phyloP scores from a whole-genome alignment of 2,113 vertebrate genomes.

The Pimephales promelas region DNA sequence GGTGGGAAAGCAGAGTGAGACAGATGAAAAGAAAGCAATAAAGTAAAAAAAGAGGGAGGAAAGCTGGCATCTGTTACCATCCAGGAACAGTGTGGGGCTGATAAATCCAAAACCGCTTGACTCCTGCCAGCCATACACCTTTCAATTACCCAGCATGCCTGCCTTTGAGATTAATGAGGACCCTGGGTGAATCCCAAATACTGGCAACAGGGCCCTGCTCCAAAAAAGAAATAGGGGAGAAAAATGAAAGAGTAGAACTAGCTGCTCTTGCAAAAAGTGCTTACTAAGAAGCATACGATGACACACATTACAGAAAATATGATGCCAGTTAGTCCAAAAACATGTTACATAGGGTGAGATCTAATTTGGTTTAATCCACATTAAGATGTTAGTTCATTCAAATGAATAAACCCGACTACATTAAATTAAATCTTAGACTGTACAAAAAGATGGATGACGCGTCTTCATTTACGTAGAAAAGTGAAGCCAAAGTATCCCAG shows the following conservation, averaged over 20 bases:
- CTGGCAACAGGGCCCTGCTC: conserved; percentile 13
- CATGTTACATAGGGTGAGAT: not conserved
- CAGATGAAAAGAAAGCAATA: conserved; percentile 21
- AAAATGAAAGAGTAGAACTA: not conserved
- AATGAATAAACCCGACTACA: too few species aligned
- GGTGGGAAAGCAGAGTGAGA: not conserved
- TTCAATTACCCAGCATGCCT: conserved; percentile 75
- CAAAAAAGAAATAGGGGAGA: conserved; percentile 31
- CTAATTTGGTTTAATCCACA: not conserved
- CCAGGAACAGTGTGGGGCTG: conserved; percentile 62
- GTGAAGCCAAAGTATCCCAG: too few species aligned
- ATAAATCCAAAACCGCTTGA: conserved; percentile 70
- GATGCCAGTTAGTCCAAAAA: not conserved
- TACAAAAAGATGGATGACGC: too few species aligned
- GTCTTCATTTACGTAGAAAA: too few species aligned
- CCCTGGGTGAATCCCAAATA: conserved; percentile 54
- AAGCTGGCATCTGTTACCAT: conserved; percentile 54
- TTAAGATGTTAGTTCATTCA: not conserved
- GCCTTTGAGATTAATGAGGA: conserved; percentile 62
- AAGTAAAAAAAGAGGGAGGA: conserved; percentile 9
- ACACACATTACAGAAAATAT: not conserved
- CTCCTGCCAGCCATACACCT: conserved; percentile 67
- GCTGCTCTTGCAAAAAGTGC: not conserved
- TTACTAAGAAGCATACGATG: conserved; percentile 30
- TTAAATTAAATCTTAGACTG: too few species aligned